These are phyloP conservation scores for Drosophila multiciliata DNA, from an alignment of 2,888 invertebrate genomes.

Conservation along the genomic window DNA sequence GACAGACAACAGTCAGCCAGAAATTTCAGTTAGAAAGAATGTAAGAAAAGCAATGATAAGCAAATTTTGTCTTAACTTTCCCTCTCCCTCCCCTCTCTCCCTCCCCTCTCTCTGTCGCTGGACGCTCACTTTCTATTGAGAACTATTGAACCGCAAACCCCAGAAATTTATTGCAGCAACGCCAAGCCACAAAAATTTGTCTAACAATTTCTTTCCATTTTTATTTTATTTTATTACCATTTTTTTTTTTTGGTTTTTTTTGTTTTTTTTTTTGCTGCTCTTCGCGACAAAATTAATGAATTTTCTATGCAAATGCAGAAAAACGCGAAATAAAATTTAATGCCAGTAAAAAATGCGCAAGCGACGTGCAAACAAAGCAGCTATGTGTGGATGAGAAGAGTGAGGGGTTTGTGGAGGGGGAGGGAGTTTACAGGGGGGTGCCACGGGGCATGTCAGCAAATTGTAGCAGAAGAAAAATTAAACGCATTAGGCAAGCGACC, in stretches of 20 bases:
- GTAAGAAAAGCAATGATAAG: conserved; percentile 73
- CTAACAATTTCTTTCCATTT: conserved; percentile 53
- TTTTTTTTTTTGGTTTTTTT: conserved; percentile 18
- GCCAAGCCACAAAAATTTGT: conserved; percentile 75
- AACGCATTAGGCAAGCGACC: conserved; percentile 71
- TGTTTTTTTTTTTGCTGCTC: conserved; percentile 2
- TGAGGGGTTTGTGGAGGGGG: neutral
- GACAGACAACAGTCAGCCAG: conserved; percentile 24
- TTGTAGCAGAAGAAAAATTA: conserved; percentile 78
- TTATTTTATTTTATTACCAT: conserved; percentile 20
- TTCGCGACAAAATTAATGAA: conserved; percentile 77
- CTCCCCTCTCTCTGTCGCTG: neutral
- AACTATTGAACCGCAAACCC: conserved; percentile 59
- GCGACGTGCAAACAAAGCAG: conserved; percentile 63
- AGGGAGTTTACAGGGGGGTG: neutral
- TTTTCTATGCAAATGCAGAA: conserved; percentile 77
- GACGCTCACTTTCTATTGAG: conserved; percentile 63
- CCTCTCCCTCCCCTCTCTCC: neutral
- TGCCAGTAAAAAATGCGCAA: conserved; percentile 71
- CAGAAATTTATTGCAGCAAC: conserved; percentile 68
- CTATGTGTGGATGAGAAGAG: neutral
- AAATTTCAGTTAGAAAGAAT: conserved; percentile 34
- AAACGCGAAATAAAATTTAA: conserved; percentile 80
- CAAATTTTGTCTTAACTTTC: conserved; percentile 48
- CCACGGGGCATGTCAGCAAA: conserved; percentile 54